Base-by-base conservation (phyloP, 2,113 vertebrate species). In the Salvelinus namaycush region DNA sequence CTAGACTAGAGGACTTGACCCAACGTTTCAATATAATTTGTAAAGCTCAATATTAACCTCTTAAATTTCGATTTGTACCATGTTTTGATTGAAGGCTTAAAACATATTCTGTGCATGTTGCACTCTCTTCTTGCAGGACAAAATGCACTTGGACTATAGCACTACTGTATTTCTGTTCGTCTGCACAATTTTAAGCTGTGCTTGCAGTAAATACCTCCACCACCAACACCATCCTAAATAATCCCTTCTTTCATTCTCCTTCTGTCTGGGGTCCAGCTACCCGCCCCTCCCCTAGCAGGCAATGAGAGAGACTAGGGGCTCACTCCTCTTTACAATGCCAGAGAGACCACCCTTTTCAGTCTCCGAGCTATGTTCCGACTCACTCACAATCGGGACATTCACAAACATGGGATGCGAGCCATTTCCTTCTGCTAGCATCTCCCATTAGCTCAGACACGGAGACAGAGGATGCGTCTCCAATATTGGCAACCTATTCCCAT, bases 341-440 rank as follows among this genome's bases (percentile, higher is more conserved):
- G 68, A 83, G 83, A 82, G 83, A 77, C 73, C 68, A 67, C 66
- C 3, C 13, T 20, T 5, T 31, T 83, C 80, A 73, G 78, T 78
- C 29, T 75, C 62, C 51, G 2, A 82, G 74, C 81, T 68, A 74
- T 74, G 79, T 31, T 51, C 44, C 59, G 76, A 82, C 67, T 84
- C 80, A 69, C 65, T 84, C 85, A 90, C 88, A 88, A 87, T 84
- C 81, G 72, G 83, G 80, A 88, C 87, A 86, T 88, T 90, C 80
- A 89, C 86, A 80, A 72, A 81, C 34, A 73, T 76, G 74, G 39
- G 65, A 70, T 27, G 69, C 26, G 70, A 76, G 79, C 81, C 77
- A 77, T 88, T 78, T 81, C 78, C 84, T 64, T 86, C 78, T 74
- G 74, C 75, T 80, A 71, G 77, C 69, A 77, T 79, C 78, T 9